Base-by-base conservation (phyloP, 2,113 vertebrate species). In the Phalacrocorax carbo region DNA sequence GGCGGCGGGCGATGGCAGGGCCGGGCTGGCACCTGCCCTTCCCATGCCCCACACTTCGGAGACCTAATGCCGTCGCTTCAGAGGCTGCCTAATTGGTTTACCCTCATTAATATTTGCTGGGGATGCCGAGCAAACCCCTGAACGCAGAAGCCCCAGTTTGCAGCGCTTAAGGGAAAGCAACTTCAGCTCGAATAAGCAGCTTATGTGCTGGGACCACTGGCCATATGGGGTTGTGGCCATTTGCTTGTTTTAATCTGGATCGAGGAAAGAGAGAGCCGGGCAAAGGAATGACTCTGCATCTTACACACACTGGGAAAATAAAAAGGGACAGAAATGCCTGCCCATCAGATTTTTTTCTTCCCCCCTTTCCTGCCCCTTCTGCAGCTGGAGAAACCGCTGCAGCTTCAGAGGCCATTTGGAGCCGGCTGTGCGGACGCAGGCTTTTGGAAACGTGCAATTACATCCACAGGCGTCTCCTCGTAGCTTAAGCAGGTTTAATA, bases 391-490 rank as follows among this genome's bases (percentile, higher is more conserved):
- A 96, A 95, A 84, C 90, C 44, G 9, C 86, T 52, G 80, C 66
- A 60, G 80, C 92, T 93, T 86, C 76, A 27, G 69, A 60, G 88
- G 86, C 86, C 64, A 3, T 38, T 79, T 54, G 72, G 92, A 92
- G 92, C 78, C 13, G 82, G 72, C 72, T 66, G 68, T 61, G 82
- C 34, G 77, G 94, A 94, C 29, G 3, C 90, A 71, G 54, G 72
- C 83, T 84, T 82, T 93, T 82, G 95, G 81, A 72, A 97, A 94
- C 22, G 7, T 95, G 96, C 96, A 97, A 97, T 97, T 97, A 95
- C 96, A 97, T 91, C 96, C 90, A 79, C 94, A 97, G 96, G 96
- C 96, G 25, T 94, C 96, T 97, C 97, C 95, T 94, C 3, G 78
- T 40, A 94, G 94, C 95, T 96, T 73, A 11, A 26, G 86, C 93